Conservation (phyloP, 2,888 invertebrate species). For the Rhingia campestris region DNA sequence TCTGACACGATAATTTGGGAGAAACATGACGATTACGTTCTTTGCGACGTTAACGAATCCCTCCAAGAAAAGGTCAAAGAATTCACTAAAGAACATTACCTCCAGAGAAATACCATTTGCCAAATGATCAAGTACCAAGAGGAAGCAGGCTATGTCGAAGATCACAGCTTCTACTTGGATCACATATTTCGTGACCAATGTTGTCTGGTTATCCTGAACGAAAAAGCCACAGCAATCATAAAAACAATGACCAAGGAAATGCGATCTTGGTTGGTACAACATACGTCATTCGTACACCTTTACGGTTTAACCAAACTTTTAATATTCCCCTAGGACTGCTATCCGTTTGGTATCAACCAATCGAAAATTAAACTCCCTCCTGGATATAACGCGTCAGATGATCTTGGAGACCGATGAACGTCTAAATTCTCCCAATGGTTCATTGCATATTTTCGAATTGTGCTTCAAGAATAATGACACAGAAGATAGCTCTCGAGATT, state of each 20-base stretch:
- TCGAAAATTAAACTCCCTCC: conserved; percentile 12
- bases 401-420: conserved; percentile 1
- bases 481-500: background rate
- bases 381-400: conserved; percentile 15
- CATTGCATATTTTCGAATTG: conserved; percentile 38
- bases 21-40: conserved; percentile 9
- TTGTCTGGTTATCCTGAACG: conserved; percentile 1
- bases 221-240: conserved; percentile 17
- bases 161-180: conserved; percentile 25
- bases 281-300: background rate
- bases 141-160: conserved; percentile 4
- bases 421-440: background rate
- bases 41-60: background rate
- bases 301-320: background rate
- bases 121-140: background rate
- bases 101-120: conserved; percentile 17
- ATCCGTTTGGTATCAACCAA: conserved; percentile 21
- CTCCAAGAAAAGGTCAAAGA: conserved; percentile 10
- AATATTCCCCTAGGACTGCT: conserved; percentile 30
- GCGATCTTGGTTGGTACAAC: conserved; percentile 35
- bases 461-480: background rate
- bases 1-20: conserved; percentile 26
- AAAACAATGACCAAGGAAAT: conserved; percentile 43
- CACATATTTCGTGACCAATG: conserved; percentile 19
- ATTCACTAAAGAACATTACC: conserved; percentile 4